These are phyloP conservation scores for Mus pahari DNA, from an alignment of 2,113 vertebrate genomes.

Conservation along the genomic window DNA sequence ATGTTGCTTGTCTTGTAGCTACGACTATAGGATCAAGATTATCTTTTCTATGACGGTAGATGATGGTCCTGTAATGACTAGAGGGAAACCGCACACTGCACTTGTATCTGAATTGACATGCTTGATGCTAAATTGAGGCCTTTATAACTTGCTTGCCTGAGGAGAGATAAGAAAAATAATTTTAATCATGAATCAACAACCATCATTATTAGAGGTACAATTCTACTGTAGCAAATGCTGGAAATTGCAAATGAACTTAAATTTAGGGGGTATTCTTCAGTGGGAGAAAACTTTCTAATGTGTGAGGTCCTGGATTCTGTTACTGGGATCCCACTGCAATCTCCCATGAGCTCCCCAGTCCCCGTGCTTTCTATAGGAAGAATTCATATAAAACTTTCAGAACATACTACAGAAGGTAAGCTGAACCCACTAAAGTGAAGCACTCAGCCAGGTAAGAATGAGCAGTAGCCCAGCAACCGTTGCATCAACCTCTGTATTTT, in stretches of 20 bases:
- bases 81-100: no score
- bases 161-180: no score
- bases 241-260: not conserved
- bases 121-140: no score
- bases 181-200: no score
- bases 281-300: not conserved
- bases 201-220: not conserved
- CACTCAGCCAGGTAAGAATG: not conserved
- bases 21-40: no score
- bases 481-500: not conserved
- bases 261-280: not conserved
- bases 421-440: not conserved
- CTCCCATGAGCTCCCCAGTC: not conserved
- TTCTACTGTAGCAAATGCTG: not conserved
- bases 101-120: no score
- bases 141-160: no score
- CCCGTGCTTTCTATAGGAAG: not conserved
- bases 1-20: no score
- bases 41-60: no score
- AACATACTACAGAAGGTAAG: not conserved
- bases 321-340: not conserved
- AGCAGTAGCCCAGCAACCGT: not conserved
- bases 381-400: not conserved
- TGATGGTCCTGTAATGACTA: no score
- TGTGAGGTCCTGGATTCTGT: not conserved